A percentile compares a stretch with the other conserved stretches of the same genome.
These are phyloP conservation scores for Ligdia adustata DNA, from an alignment of 2,888 invertebrate species.

Conservation along the genomic window DNA sequence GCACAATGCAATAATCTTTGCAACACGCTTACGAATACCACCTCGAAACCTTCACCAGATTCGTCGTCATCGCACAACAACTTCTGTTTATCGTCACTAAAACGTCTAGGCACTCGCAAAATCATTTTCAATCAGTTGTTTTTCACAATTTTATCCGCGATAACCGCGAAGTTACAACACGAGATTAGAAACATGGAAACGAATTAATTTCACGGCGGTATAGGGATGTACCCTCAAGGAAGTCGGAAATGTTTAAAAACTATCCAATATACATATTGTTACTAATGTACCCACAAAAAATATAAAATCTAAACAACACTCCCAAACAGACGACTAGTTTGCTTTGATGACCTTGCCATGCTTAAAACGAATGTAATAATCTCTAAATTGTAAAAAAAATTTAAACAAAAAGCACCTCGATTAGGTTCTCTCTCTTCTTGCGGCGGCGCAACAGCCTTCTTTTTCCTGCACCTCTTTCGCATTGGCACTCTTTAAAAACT, in stretches of 20 bases:
- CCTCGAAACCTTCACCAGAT: constrained; percentile 21
- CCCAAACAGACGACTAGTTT: too few species aligned
- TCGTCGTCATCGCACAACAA: constrained; percentile 30
- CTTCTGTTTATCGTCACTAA: constrained; percentile 25
- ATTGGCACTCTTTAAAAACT: constrained; percentile 75
- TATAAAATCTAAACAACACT: too few species aligned
- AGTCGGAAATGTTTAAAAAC: too few species aligned
- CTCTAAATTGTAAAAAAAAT: too few species aligned
- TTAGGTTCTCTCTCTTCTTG: constrained; percentile 45
- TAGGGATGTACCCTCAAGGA: not conserved
- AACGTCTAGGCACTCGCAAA: constrained; percentile 27
- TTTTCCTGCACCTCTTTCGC: constrained; percentile 82
- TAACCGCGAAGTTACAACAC: constrained; percentile 8
- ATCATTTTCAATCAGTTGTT: constrained; percentile 27
- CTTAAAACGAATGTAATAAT: too few species aligned
- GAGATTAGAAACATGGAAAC: constrained; percentile 1
- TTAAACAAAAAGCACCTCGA: constrained; percentile 50
- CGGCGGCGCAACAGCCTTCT: constrained; percentile 67
- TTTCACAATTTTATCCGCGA: constrained; percentile 18
- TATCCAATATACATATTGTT: not conserved
- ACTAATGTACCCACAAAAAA: constrained; percentile 43
- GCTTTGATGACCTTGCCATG: too few species aligned
- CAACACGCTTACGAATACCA: constrained; percentile 17
- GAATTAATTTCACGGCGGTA: constrained; percentile 12
- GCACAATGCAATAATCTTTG: too few species aligned